phyloP scores from a whole-genome alignment of 2,797 vertebrate genomes.

The Lophotriccus pileatus region DNA sequence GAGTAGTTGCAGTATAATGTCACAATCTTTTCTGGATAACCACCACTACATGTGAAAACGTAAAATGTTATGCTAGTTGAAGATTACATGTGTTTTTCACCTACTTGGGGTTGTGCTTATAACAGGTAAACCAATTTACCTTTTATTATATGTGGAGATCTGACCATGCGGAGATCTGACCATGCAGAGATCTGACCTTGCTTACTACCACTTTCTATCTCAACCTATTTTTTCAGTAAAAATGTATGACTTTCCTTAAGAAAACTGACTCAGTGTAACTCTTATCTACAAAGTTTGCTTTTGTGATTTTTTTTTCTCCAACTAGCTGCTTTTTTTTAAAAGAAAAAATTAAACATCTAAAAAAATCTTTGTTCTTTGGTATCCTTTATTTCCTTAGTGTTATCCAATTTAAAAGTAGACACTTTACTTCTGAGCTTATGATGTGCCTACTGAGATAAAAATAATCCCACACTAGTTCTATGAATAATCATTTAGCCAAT shows the following conservation, averaged over 20 bases:
- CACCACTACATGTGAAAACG: background rate
- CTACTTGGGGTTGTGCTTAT: background rate
- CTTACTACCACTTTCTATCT: background rate
- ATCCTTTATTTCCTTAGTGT: background rate
- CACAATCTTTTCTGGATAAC: background rate
- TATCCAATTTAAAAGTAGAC: background rate
- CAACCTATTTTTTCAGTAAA: background rate
- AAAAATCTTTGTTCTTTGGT: background rate
- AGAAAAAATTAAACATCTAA: background rate
- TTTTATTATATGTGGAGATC: background rate
- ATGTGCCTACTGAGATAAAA: constrained; percentile 26
- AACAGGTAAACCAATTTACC: background rate
- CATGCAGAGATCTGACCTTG: background rate
- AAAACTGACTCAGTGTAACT: background rate
- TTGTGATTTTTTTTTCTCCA: background rate
- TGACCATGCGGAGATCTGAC: background rate
- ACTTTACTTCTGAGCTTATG: background rate
- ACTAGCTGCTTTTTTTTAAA: background rate
- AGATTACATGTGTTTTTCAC: background rate
- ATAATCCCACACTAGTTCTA: constrained; percentile 1
- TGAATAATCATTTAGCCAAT: background rate
- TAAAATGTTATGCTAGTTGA: background rate
- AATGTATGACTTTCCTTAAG: background rate
- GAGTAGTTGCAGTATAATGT: background rate
- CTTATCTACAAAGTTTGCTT: background rate